Evolutionary conservation across 1,140 invertebrate genomes (phyloP), one percentile per base, ranked within the genome.

Genomic region (Magallana angulata): DNA sequence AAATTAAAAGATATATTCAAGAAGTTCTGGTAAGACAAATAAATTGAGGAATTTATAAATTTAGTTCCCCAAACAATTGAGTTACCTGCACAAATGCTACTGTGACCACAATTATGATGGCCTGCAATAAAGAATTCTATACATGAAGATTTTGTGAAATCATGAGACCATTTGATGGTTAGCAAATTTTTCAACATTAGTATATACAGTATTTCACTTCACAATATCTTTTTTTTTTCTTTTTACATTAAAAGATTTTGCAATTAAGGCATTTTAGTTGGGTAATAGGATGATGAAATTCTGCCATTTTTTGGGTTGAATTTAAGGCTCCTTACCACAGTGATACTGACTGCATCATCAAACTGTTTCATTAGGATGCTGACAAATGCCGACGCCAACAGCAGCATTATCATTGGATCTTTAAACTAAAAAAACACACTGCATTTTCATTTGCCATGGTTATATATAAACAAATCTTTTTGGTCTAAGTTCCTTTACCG

Each of bases 311-410:
- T 48, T 48, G 2, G 2, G 4, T 48, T 48, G 2, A 48, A 48
- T 48, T 48, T 5, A 48, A 12, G 56, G 14, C 84, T 96, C 96
- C 97, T 97, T 95, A 98, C 98, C 92, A 98, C 97, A 83, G 99
- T 99, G 94, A 99, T 99, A 95, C 98, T 99, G 90, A 99, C 96
- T 9, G 99, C 99, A 96, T 99, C 99, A 94, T 99, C 99, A 94
- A 98, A 98, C 95, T 99, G 99, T 93, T 96, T 97, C 99, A 99
- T 99, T 91, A 97, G 97, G 6, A 99, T 95, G 92, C 98, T 99
- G 56, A 99, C 98, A 85, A 98, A 96, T 4, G 99, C 98, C n/a
- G 98, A 99, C 7, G 97, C 98, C 18, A 99, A 95, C 59, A 99
- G 96, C 87, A 99, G 95, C 82, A 99, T 95, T 91, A 99, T 99